Evolutionary conservation across 2,888 invertebrate genomes (phyloP).

Genomic region (Adela reaumurella): DNA sequence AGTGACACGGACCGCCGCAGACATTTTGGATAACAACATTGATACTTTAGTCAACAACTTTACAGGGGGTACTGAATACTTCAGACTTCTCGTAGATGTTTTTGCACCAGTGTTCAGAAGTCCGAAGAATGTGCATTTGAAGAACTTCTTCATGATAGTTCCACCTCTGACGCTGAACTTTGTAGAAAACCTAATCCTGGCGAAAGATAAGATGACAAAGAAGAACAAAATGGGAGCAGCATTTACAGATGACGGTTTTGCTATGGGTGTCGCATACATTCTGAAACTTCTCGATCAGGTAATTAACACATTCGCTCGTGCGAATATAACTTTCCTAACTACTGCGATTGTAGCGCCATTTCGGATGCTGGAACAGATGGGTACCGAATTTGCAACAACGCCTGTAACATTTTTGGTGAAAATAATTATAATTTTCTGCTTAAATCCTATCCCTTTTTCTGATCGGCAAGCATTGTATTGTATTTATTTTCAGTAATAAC

Average conservation of each 20-base stretch:
- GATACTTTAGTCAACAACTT: slow-evolving; percentile 78
- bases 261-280: slow-evolving; percentile 92
- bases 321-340: too few species aligned
- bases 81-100: slow-evolving; percentile 85
- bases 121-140: slow-evolving; percentile 81
- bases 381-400: too few species aligned
- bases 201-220: slow-evolving; percentile 90
- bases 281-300: slow-evolving; percentile 84
- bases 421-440: too few species aligned
- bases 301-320: too few species aligned
- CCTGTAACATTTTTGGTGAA: too few species aligned
- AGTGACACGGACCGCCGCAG: slow-evolving; percentile 62
- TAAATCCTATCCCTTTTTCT: too few species aligned
- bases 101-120: slow-evolving; percentile 87
- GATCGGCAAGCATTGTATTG: too few species aligned
- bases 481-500: too few species aligned
- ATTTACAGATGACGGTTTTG: slow-evolving; percentile 98
- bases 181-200: slow-evolving; percentile 87
- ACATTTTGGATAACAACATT: slow-evolving; percentile 74
- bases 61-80: slow-evolving; percentile 85
- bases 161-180: slow-evolving; percentile 93
- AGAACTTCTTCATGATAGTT: slow-evolving; percentile 89
- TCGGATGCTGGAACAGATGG: too few species aligned
- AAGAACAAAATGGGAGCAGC: slow-evolving; percentile 84
- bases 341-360: too few species aligned